Base-by-base conservation (phyloP, 2,888 invertebrate genomes). In the Cantharis rustica region DNA sequence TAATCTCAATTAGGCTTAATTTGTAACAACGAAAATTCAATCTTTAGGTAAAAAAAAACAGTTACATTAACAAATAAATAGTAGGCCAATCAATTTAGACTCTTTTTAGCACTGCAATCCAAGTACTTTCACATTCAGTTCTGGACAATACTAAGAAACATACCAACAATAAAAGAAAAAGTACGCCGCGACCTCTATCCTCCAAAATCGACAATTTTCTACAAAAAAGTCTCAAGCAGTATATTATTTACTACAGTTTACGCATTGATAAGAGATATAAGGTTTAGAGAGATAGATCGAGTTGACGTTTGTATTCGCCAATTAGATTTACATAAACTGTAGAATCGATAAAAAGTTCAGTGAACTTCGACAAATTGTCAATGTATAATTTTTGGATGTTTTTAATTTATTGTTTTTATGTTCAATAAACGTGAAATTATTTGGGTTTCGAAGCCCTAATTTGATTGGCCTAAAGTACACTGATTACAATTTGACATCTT, bases 401-500 rank as follows among this genome's bases (percentile, higher is more conserved):
- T 47, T 9, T n/a, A 1, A n/a, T 23, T 23, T 23, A 23, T 47
- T 47, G n/a, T n/a, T 47, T 47, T n/a, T 47, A 47, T 47, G n/a
- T 47, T 47, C 7, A n/a, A 47, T 47, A 2, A 47, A 47, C 2
- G 13, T 47, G 47, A 47, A 47, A 47, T 47, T 47, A 7, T 13
- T 47, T 47, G 47, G 47, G 1, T 47, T 47, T n/a, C n/a, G 1
- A n/a, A 47, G 5, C 47, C 47, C 2, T n/a, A n/a, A n/a, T 47
- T 47, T 47, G 47, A n/a, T 47, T 47, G 47, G 47, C 47, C 47
- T 47, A 47, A n/a, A n/a, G 47, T 47, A 47, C 47, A 47, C 47
- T n/a, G 47, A 69, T 69, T 69, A 69, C 26, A 69, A 68, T 61
- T 31, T 74, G 69, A 70, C 74, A 74, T 70, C 63, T 47, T 16